phyloP scores from a whole-genome alignment of 1,140 invertebrate genomes.

The Bombus confusus region DNA sequence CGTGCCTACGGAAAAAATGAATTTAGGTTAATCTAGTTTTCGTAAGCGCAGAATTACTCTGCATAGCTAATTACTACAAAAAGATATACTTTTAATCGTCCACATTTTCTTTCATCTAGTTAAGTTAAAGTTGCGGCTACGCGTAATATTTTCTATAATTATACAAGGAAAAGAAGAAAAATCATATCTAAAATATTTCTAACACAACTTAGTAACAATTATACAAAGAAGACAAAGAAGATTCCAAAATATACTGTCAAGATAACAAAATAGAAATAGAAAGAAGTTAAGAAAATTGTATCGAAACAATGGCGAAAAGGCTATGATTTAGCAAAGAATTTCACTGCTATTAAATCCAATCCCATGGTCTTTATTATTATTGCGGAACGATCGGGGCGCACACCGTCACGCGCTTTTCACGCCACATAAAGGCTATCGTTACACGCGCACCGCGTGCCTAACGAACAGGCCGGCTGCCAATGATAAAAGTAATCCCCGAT shows the following conservation, averaged over 20 bases:
- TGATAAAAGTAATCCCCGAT: constrained; percentile 75
- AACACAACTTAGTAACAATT: neutral
- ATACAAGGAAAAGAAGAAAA: no score
- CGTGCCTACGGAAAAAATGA: no score
- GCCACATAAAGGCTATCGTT: constrained; percentile 66
- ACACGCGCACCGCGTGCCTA: constrained; percentile 49
- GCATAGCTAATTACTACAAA: no score
- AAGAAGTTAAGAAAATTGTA: neutral
- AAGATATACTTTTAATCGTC: no score
- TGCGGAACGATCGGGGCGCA: constrained; percentile 21
- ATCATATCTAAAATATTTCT: no score
- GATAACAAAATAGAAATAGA: no score
- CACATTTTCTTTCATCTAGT: no score
- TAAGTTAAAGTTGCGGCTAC: no score
- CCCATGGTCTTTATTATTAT: constrained; percentile 14
- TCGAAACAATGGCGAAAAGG: neutral
- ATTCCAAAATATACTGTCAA: neutral
- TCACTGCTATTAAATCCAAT: neutral
- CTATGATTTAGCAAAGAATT: neutral
- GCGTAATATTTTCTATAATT: no score
- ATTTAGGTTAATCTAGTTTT: no score
- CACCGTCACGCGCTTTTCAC: constrained; percentile 49
- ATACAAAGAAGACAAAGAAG: neutral
- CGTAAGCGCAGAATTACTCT: no score
- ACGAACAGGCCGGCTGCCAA: constrained; percentile 48